Percentiles rank a stretch among this genome's conserved stretches.
Evolutionary conservation across 1,140 invertebrate genomes (phyloP).

Genomic region (Drosophila leontia): DNA sequence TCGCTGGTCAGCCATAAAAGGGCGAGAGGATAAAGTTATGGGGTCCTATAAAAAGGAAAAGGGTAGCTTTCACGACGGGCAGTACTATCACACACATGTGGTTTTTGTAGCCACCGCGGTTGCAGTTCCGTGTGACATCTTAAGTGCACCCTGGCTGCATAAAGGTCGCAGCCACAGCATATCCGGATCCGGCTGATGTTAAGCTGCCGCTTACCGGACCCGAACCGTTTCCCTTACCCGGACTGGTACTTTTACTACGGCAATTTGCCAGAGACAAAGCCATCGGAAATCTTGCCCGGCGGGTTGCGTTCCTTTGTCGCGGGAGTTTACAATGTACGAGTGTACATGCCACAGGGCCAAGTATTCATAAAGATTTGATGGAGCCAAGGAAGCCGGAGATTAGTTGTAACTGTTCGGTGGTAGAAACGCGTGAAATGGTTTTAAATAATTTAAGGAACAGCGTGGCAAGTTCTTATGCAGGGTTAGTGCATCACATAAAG

Average conservation of each 20-base stretch:
- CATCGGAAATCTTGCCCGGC: slow-evolving; percentile 17
- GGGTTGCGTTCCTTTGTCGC: slow-evolving; percentile 2
- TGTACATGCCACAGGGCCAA: slow-evolving; percentile 9
- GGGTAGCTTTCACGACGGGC: background rate
- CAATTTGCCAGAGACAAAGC: slow-evolving; percentile 50
- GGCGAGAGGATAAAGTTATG: slow-evolving; percentile 60
- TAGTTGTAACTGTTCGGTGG: slow-evolving; percentile 9
- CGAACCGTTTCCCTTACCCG: background rate
- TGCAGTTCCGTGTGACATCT: slow-evolving; percentile 72
- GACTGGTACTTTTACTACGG: slow-evolving; percentile 29
- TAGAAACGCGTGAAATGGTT: slow-evolving; percentile 16
- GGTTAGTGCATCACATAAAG: background rate
- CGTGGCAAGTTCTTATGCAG: background rate
- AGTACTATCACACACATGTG: slow-evolving; percentile 59
- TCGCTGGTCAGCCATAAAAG: slow-evolving; percentile 71
- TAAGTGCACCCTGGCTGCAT: slow-evolving; percentile 68
- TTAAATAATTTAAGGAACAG: slow-evolving; percentile 12
- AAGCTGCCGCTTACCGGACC: slow-evolving; percentile 41
- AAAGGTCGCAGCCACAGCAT: slow-evolving; percentile 13
- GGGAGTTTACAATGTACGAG: slow-evolving; percentile 35
- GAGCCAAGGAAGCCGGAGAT: slow-evolving; percentile 29
- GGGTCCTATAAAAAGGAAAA: slow-evolving; percentile 44
- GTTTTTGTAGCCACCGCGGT: slow-evolving; percentile 44
- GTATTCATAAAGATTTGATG: slow-evolving; percentile 49
- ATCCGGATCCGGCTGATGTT: slow-evolving; percentile 35